Base-by-base conservation (phyloP, 1,140 invertebrate genomes). In the Pogonognathellus flavescens region DNA sequence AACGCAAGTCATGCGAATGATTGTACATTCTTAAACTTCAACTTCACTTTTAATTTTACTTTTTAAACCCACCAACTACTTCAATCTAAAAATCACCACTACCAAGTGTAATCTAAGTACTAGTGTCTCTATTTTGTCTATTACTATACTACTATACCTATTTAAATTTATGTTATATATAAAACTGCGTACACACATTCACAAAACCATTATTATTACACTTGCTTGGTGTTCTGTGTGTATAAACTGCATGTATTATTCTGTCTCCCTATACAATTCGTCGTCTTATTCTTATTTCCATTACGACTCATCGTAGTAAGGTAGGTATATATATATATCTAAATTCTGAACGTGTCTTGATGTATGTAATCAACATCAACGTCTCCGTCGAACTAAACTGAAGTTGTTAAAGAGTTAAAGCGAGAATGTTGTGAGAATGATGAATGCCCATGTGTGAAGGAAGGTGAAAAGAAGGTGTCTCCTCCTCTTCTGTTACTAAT, bases 391-490 rank as follows among this genome's bases (percentile, higher is more conserved):
- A 52, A 41, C 70, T 53, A 80, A 52, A 57, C 76, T 80, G 16
- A 76, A 76, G 25, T 20, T 57, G 11, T 57, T 57, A 57, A 22
- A 22, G 31, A 41, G 31, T 16, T 52, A 16, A 55, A 80, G 18
- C 31, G 49, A 41, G 31, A 41, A 55, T 49, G 50, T 83, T 9
- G 83, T 55, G 70, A 72, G 84, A 85, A 85, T 85, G 66, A 85
- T 85, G 84, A 85, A 85, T 82, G 84, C 41, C 84, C 83, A 84
- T 84, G 83, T 84, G 83, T 84, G 83, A 84, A 84, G 83, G 62
- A 80, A 80, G 70, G 83, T 84, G 83, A 85, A 85, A 60, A 85
- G 84, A 70, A 85, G 59, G 84, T 80, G 80, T 49, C 16, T 49
- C 49, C 41, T n/a, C 59, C 31, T 76, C 41, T 50, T 49, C 70